Percentiles rank a stretch among this genome's conserved stretches.
These are phyloP conservation scores for Megaceryle maxima DNA, from an alignment of 2,113 vertebrate genomes.

Conservation along the genomic window DNA sequence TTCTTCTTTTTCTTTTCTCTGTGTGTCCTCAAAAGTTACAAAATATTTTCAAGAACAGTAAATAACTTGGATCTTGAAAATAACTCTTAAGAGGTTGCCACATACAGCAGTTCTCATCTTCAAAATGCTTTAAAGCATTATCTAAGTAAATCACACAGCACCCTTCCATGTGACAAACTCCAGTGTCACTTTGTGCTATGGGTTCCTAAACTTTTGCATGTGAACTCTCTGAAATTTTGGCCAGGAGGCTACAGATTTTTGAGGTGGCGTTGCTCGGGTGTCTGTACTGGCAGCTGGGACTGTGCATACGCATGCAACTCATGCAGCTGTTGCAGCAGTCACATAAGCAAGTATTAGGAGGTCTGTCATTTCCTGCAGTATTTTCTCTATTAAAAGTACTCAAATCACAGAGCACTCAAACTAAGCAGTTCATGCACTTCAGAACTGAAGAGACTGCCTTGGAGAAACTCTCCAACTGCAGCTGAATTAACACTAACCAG, in stretches of 20 bases:
- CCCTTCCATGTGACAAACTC: background rate
- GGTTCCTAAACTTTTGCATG: background rate
- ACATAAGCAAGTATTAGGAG: background rate
- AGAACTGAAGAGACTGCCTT: conserved; percentile 62
- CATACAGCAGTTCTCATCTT: background rate
- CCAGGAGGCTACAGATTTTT: background rate
- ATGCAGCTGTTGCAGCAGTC: background rate
- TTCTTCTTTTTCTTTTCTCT: background rate
- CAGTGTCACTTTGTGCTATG: background rate
- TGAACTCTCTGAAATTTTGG: background rate
- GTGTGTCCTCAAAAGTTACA: background rate
- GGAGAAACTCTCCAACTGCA: conserved; percentile 60
- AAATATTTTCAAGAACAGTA: background rate
- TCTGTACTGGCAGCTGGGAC: background rate
- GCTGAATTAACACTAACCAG: conserved; percentile 1
- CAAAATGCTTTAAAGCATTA: background rate
- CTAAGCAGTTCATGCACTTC: conserved; percentile 65
- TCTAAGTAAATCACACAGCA: background rate
- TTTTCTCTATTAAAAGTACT: conserved; percentile 70
- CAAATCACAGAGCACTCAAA: conserved; percentile 61
- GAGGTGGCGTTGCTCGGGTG: background rate
- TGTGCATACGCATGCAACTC: rapidly evolving
- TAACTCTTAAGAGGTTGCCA: background rate
- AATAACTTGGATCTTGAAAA: background rate
- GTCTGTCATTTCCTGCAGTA: conserved; percentile 46